Percentiles rank a stretch among this genome's conserved stretches.
phyloP scores from a whole-genome alignment of 2,113 vertebrate species.

The Eretmodus cyanostictus region DNA sequence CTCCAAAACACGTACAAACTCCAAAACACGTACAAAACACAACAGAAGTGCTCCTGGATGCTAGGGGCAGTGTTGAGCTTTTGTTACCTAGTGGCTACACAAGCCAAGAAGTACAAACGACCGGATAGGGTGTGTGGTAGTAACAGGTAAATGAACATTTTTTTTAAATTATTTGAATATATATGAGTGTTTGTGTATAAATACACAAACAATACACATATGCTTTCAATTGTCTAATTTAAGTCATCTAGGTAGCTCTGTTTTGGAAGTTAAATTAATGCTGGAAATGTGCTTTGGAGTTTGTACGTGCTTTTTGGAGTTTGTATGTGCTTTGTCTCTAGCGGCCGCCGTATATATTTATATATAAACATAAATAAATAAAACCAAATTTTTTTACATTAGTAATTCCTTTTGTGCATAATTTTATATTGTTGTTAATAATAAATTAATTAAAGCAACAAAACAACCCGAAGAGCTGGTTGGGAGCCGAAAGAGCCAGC shows the following conservation, averaged over 20 bases:
- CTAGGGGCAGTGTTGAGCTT: too few species aligned
- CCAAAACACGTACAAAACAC: too few species aligned
- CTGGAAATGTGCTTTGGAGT: neutral
- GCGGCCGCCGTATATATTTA: neutral
- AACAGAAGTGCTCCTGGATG: too few species aligned
- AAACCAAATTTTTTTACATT: neutral
- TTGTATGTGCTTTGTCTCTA: neutral
- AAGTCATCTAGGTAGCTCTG: neutral
- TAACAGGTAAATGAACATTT: too few species aligned
- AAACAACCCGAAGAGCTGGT: neutral
- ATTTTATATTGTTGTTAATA: neutral
- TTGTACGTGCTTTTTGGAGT: too few species aligned
- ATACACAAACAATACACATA: neutral
- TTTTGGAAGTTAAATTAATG: neutral
- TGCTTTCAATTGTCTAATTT: neutral
- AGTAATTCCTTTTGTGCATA: neutral
- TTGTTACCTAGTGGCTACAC: too few species aligned
- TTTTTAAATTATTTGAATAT: neutral
- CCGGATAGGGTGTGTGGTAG: too few species aligned
- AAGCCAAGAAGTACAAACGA: too few species aligned
- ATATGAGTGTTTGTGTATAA: neutral
- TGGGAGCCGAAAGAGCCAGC: neutral
- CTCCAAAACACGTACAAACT: too few species aligned
- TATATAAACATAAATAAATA: neutral
- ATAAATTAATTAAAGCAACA: neutral